Conservation (phyloP, 2,888 invertebrate genomes). For the Cryptocheilus praepositus region DNA sequence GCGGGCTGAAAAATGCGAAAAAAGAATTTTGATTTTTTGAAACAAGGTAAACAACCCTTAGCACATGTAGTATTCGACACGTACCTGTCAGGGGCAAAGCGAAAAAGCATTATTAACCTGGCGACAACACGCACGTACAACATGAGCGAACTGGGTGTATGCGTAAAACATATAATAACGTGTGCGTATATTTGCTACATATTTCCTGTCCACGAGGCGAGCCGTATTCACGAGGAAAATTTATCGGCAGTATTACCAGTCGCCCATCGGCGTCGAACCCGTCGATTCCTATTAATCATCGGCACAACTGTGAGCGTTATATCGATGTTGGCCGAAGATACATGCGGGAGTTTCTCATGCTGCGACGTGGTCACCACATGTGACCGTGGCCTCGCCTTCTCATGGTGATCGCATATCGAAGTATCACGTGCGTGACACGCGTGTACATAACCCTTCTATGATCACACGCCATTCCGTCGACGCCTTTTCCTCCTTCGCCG, state of each 20-base stretch:
- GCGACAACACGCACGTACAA: too few relatives aligned
- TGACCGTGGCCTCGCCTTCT: constrained; percentile 45
- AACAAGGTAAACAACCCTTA: too few relatives aligned
- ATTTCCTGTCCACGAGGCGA: too few relatives aligned
- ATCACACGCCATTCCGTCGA: constrained; percentile 6
- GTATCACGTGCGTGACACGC: constrained; percentile 47
- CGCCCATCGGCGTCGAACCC: constrained; percentile 27
- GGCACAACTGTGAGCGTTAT: constrained; percentile 9
- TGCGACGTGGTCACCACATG: constrained; percentile 39
- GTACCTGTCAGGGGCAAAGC: too few relatives aligned
- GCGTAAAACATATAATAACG: not conserved
- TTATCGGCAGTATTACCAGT: constrained; percentile 45
- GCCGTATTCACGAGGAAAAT: constrained; percentile 21
- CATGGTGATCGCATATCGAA: constrained; percentile 51
- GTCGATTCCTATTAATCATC: constrained; percentile 48
- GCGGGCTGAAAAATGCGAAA: too few relatives aligned
- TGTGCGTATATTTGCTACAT: not conserved
- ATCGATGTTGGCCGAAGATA: constrained; percentile 26
- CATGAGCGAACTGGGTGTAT: not conserved
- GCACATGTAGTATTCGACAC: too few relatives aligned
- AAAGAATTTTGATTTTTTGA: too few relatives aligned
- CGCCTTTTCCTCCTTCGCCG: constrained; percentile 15
- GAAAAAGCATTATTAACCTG: too few relatives aligned
- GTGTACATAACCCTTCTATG: constrained; percentile 5
- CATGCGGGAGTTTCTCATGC: constrained; percentile 40